Percentiles rank a stretch among this genome's conserved stretches.
phyloP scores from a whole-genome alignment of 2,113 vertebrate genomes.

The Himantopus leucocephalus region DNA sequence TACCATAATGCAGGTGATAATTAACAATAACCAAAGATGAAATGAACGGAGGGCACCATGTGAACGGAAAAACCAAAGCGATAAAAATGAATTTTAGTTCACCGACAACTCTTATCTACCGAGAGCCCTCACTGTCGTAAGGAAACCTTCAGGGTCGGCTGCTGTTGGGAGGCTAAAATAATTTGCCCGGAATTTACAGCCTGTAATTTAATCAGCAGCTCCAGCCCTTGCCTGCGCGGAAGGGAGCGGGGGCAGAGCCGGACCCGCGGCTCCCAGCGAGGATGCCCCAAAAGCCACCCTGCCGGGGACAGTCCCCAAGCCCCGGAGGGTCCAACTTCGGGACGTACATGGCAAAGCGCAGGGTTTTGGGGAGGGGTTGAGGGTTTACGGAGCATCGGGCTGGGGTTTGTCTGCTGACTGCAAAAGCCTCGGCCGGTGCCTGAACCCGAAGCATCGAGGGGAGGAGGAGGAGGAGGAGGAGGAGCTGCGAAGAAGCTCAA shows the following conservation, averaged over 20 bases:
- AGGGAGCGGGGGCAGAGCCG: background rate
- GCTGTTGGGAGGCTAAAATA: conserved; percentile 54
- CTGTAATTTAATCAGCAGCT: conserved; percentile 56
- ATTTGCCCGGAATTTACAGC: conserved; percentile 61
- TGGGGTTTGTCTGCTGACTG: background rate
- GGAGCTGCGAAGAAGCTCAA: conserved; percentile 15
- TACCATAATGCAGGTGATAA: background rate
- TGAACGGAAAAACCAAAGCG: background rate
- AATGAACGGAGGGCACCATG: background rate
- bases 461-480: background rate
- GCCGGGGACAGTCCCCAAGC: fast-evolving
- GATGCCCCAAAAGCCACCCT: background rate
- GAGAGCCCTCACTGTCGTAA: background rate
- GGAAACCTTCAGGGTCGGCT: background rate
- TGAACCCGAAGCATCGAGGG: background rate
- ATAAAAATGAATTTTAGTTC: background rate
- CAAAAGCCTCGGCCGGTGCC: background rate
- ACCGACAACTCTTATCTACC: background rate
- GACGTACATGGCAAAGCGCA: fast-evolving
- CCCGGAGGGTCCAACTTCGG: background rate
- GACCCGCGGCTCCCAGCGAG: background rate
- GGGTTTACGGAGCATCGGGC: background rate
- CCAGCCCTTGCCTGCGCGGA: background rate
- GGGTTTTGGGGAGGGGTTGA: background rate
- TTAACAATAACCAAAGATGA: background rate